phyloP scores from a whole-genome alignment of 1,140 invertebrate species.

The Brachionus sp. region DNA sequence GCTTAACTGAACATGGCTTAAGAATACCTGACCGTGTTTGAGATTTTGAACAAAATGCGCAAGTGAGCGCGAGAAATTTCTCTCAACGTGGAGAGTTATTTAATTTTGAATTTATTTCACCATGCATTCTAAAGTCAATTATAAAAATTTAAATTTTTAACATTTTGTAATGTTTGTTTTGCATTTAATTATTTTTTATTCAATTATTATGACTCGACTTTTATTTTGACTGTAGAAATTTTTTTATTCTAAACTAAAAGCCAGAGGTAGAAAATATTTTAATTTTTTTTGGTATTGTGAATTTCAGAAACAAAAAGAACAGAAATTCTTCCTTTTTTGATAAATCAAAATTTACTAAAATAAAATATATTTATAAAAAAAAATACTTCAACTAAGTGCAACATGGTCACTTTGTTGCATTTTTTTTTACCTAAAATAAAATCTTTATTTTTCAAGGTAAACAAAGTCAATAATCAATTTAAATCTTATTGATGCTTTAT shows the following conservation, averaged over 20 bases:
- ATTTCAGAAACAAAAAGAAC: too few species aligned
- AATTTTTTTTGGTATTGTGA: too few species aligned
- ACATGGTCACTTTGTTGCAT: too few species aligned
- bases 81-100: neutral
- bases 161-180: neutral
- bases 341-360: too few species aligned
- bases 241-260: neutral
- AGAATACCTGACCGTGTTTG: neutral
- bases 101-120: neutral
- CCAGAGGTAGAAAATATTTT: too few species aligned
- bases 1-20: neutral
- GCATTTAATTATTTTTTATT: neutral
- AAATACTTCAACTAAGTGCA: too few species aligned
- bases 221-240: neutral
- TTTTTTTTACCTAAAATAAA: too few species aligned
- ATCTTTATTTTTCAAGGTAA: too few species aligned
- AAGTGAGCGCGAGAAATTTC: neutral
- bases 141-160: neutral
- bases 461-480: too few species aligned
- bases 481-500: too few species aligned
- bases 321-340: too few species aligned
- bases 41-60: neutral
- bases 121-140: neutral
- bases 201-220: neutral
- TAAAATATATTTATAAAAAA: too few species aligned